Evolutionary conservation across 1,140 invertebrate species (phyloP).

Genomic region (Achroia grisella): DNA sequence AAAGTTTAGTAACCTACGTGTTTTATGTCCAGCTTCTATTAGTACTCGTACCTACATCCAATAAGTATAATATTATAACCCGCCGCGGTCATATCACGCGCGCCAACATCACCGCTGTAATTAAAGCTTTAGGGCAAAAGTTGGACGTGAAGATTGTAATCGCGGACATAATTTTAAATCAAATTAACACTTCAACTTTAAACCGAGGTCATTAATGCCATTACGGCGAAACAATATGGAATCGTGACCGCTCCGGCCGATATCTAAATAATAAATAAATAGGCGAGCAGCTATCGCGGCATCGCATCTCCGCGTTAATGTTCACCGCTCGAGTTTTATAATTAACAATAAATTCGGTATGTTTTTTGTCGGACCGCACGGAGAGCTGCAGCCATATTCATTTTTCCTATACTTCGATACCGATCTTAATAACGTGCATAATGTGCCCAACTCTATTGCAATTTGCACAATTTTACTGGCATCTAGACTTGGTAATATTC

Average conservation of each 20-base stretch:
- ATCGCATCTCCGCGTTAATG: constrained; percentile 65
- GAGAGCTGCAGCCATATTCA: constrained; percentile 28
- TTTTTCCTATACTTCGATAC: constrained; percentile 47
- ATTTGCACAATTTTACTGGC: too few relatives aligned
- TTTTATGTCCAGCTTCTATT: constrained; percentile 22
- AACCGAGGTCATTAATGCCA: constrained; percentile 70
- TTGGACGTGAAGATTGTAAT: constrained; percentile 66
- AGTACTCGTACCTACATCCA: constrained; percentile 3
- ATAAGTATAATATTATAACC: constrained; percentile 17
- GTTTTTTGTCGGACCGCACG: constrained; percentile 53
- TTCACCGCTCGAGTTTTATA: constrained; percentile 65
- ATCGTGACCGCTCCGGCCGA: constrained; percentile 67
- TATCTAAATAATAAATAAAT: constrained; percentile 74
- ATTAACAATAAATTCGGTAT: constrained; percentile 71
- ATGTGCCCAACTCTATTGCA: background rate
- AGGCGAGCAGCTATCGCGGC: constrained; percentile 55
- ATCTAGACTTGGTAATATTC: too few relatives aligned
- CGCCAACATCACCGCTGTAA: constrained; percentile 43
- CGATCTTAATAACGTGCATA: constrained; percentile 47
- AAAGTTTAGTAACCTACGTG: constrained; percentile 22
- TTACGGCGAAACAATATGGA: constrained; percentile 69
- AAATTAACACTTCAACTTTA: constrained; percentile 74
- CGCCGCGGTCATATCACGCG: constrained; percentile 16
- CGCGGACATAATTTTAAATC: constrained; percentile 69
- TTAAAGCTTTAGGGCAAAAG: constrained; percentile 65